Evolutionary conservation across 2,113 vertebrate genomes (phyloP).

Genomic region (Marmota monax): DNA sequence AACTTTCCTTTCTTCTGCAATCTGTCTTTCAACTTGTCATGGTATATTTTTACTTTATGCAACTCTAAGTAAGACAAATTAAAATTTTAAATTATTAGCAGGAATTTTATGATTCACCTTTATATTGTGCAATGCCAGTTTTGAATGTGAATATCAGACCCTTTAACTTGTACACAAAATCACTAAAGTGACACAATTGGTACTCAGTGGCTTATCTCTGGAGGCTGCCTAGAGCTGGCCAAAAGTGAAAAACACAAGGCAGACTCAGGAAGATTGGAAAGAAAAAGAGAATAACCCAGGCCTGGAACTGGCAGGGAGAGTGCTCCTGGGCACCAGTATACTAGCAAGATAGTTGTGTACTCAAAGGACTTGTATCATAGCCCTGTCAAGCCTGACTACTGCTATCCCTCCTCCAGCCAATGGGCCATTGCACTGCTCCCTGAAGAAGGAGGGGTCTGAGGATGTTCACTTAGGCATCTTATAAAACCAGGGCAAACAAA

Average conservation of each 20-base stretch:
- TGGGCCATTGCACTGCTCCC: background rate
- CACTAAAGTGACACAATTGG: background rate
- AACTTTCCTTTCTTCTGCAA: background rate
- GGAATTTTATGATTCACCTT: background rate
- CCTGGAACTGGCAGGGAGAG: background rate
- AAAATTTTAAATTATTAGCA: background rate
- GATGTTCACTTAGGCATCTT: background rate
- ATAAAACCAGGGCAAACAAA: background rate
- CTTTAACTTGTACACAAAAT: background rate
- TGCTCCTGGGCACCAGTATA: background rate
- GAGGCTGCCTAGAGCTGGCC: background rate
- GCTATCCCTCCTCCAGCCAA: background rate
- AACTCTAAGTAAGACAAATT: background rate
- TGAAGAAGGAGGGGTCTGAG: background rate
- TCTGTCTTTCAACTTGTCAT: background rate
- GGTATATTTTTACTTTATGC: background rate
- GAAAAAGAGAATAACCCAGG: background rate
- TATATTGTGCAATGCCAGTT: background rate
- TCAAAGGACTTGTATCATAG: background rate
- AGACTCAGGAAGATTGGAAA: background rate
- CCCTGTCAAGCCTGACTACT: background rate
- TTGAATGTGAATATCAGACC: background rate
- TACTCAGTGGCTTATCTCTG: background rate
- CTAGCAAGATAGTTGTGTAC: background rate
- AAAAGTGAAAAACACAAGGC: background rate